A percentile compares a stretch with the other conserved stretches of the same genome.
These are phyloP conservation scores for Cebidichthys violaceus DNA, from an alignment of 2,113 vertebrate genomes.

Conservation along the genomic window DNA sequence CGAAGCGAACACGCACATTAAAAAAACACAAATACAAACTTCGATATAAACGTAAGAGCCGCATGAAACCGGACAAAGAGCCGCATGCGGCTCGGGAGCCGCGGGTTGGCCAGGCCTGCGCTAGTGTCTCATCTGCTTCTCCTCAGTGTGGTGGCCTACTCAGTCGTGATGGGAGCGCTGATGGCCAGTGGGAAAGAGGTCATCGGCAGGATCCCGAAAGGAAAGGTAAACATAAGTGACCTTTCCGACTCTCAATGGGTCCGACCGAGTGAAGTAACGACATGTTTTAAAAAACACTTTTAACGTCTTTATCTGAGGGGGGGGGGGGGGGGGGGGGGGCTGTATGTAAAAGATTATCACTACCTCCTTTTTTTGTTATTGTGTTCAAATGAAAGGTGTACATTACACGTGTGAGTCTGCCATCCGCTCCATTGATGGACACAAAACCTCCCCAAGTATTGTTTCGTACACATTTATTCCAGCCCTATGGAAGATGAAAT, in stretches of 20 bases:
- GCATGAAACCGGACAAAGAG: too few relatives aligned
- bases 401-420: background rate
- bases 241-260: background rate
- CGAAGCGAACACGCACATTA: too few relatives aligned
- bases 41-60: too few relatives aligned
- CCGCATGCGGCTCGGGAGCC: too few relatives aligned
- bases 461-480: background rate
- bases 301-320: too few relatives aligned
- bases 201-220: constrained; percentile 94
- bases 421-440: background rate
- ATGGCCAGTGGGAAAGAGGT: constrained; percentile 99
- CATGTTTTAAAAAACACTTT: background rate
- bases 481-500: background rate
- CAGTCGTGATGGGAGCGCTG: constrained; percentile 94
- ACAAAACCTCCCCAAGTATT: background rate
- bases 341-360: background rate
- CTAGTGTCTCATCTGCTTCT: background rate
- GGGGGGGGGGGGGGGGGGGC: too few relatives aligned
- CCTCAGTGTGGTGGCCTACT: constrained; percentile 94
- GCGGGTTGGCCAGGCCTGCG: too few relatives aligned
- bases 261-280: background rate
- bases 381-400: background rate
- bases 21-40: too few relatives aligned
- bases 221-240: constrained; percentile 85
- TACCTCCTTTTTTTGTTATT: background rate